Conservation (phyloP, 2,888 invertebrate species). For the Rhaphigaster nebulosa region DNA sequence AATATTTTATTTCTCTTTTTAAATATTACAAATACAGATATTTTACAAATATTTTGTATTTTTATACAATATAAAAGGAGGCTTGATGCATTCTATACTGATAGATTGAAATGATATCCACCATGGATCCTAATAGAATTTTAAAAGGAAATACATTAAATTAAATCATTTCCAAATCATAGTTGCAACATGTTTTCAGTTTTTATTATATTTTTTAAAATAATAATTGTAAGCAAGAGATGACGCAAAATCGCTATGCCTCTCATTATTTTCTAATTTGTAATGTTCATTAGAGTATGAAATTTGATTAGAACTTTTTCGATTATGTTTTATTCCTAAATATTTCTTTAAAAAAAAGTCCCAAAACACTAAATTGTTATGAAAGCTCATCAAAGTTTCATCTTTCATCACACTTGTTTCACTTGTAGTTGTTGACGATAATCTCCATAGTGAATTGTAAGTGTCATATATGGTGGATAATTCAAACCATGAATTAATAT, state of each 20-base stretch:
- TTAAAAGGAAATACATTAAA: background rate
- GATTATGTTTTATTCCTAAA: background rate
- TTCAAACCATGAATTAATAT: background rate
- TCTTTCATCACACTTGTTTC: background rate
- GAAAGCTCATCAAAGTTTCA: background rate
- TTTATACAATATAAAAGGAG: background rate
- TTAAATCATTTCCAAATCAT: background rate
- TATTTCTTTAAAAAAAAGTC: background rate
- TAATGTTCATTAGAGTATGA: background rate
- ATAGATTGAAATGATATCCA: background rate
- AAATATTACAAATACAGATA: background rate
- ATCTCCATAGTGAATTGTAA: background rate
- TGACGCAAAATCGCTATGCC: background rate
- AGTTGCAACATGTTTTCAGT: background rate
- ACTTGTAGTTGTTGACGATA: background rate
- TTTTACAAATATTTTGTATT: slow-evolving; percentile 5
- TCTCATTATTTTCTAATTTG: background rate
- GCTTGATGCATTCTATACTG: background rate
- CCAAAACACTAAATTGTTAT: background rate
- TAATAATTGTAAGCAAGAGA: background rate
- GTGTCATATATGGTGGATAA: background rate
- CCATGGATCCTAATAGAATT: background rate
- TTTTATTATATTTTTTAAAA: background rate
- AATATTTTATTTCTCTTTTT: background rate
- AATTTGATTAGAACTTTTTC: background rate